phyloP scores from a whole-genome alignment of 2,113 vertebrate species.

The Crotophaga sulcirostris region DNA sequence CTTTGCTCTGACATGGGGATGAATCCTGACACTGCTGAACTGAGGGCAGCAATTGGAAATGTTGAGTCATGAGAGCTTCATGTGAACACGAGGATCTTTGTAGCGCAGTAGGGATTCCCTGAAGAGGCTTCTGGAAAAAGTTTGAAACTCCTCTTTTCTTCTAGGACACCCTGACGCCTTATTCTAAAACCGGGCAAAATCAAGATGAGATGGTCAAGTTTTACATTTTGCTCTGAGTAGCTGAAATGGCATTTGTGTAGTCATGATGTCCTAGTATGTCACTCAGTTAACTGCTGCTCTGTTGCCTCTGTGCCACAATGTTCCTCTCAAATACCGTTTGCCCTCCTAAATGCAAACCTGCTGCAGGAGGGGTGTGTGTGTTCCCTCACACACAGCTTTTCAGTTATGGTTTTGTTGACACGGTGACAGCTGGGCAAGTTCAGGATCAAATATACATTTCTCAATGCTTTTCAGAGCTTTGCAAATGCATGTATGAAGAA shows the following conservation, averaged over 20 bases:
- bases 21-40: neutral
- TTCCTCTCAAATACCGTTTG: neutral
- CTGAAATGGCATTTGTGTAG: neutral
- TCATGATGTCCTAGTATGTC: neutral
- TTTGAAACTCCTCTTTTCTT: neutral
- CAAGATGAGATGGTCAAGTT: neutral
- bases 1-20: neutral
- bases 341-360: neutral
- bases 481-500: neutral
- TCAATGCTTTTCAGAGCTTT: neutral
- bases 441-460: neutral
- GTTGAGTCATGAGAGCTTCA: neutral
- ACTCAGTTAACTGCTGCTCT: neutral
- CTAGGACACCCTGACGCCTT: neutral
- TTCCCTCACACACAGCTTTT: neutral
- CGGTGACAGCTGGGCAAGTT: fast-evolving
- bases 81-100: neutral
- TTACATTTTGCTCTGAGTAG: neutral
- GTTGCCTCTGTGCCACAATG: neutral
- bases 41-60: neutral
- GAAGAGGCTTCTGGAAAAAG: neutral
- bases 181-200: neutral
- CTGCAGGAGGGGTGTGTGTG: neutral
- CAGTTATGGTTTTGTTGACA: neutral
- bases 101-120: neutral